phyloP scores from a whole-genome alignment of 2,113 vertebrate genomes.

The Oryzias celebensis region DNA sequence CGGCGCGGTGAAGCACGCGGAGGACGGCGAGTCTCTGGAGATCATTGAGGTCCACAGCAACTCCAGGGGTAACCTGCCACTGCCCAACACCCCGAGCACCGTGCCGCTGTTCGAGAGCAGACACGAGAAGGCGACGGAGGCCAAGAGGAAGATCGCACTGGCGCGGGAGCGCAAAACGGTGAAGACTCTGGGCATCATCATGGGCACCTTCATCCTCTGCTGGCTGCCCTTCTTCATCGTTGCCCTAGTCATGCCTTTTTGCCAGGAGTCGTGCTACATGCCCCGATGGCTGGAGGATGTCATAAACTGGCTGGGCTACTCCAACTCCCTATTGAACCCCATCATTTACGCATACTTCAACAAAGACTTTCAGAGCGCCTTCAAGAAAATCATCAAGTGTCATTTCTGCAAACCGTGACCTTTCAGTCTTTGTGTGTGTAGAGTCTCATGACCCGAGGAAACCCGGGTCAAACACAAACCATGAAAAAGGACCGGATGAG shows the following conservation, averaged over 20 bases:
- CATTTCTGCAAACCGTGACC: constrained; percentile 86
- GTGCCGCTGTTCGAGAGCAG: constrained; percentile 78
- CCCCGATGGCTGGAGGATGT: constrained; percentile 86
- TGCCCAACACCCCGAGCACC: constrained; percentile 79
- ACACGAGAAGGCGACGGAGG: constrained; percentile 86
- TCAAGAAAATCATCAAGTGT: constrained; percentile 96
- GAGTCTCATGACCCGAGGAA: not conserved
- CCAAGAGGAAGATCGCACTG: constrained; percentile 90
- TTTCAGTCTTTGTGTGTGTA: not conserved
- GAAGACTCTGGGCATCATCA: constrained; percentile 96
- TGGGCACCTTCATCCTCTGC: constrained; percentile 97
- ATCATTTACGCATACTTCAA: constrained; percentile 99
- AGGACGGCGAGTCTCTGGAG: constrained; percentile 86
- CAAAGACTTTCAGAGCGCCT: constrained; percentile 97
- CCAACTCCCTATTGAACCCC: constrained; percentile 96
- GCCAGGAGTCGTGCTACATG: constrained; percentile 85
- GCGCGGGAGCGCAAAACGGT: constrained; percentile 95
- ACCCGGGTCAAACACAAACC: too few relatives aligned
- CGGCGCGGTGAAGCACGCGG: constrained; percentile 81
- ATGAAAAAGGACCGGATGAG: not conserved
- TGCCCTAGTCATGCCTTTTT: constrained; percentile 92
- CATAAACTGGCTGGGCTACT: constrained; percentile 97
- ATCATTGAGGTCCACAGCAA: constrained; percentile 87
- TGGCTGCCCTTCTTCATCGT: constrained; percentile 98
- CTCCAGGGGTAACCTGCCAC: constrained; percentile 82